Evolutionary conservation across 1,140 invertebrate genomes (phyloP).

Genomic region (Sarcophaga peregrina): DNA sequence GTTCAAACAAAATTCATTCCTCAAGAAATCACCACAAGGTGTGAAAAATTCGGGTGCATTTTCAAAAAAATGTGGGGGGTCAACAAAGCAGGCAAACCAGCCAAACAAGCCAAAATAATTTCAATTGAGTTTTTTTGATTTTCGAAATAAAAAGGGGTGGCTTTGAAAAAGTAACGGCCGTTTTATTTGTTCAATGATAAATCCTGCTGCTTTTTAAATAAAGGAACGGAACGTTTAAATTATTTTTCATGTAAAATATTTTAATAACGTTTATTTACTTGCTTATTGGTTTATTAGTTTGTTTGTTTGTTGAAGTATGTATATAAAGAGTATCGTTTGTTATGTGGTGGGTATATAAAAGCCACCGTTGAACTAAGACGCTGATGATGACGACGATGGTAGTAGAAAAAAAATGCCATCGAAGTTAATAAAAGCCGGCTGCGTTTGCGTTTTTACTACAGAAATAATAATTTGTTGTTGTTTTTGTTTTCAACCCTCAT

Average conservation of each 20-base stretch:
- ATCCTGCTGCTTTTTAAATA: neutral
- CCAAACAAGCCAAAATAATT: too few species aligned
- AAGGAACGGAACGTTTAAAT: neutral
- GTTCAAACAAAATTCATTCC: too few species aligned
- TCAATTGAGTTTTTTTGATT: neutral
- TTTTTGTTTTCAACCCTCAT: slow-evolving; percentile 55
- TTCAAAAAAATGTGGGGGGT: neutral
- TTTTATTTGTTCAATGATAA: slow-evolving; percentile 3
- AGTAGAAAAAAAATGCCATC: too few species aligned
- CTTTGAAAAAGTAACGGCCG: slow-evolving; percentile 34
- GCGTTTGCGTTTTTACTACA: slow-evolving; percentile 33
- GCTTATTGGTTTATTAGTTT: neutral
- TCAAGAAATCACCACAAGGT: neutral
- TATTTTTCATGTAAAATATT: neutral
- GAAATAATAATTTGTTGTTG: neutral
- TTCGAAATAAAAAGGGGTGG: slow-evolving; percentile 7
- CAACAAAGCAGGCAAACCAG: neutral
- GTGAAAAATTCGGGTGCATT: neutral
- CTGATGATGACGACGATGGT: too few species aligned
- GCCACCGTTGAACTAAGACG: too few species aligned
- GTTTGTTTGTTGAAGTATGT: slow-evolving; percentile 27
- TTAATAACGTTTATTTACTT: too few species aligned
- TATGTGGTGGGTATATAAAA: neutral
- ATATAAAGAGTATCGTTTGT: neutral
- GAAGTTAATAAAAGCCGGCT: slow-evolving; percentile 43